A percentile compares a stretch with the other conserved stretches of the same genome.
These are phyloP conservation scores for Tipula confusa DNA, from an alignment of 2,888 invertebrate species.

Conservation along the genomic window DNA sequence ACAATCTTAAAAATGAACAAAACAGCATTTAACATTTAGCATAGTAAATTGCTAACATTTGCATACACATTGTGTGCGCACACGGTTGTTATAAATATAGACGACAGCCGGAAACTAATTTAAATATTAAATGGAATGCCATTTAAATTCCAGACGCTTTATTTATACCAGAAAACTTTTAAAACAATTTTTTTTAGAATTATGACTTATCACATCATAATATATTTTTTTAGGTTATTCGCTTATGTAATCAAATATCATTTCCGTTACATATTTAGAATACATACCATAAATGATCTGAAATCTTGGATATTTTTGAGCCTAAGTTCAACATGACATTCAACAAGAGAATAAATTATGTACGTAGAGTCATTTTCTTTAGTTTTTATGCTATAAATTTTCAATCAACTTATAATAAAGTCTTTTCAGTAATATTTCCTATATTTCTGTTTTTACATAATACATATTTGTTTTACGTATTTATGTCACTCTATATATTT, in stretches of 20 bases:
- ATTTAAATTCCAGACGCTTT: background rate
- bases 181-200: background rate
- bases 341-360: background rate
- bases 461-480: background rate
- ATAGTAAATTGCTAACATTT: background rate
- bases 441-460: background rate
- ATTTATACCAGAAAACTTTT: background rate
- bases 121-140: background rate
- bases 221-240: background rate
- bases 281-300: background rate
- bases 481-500: background rate
- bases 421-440: background rate
- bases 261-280: background rate
- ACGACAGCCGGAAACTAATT: background rate
- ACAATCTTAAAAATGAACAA: too few species aligned
- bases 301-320: background rate
- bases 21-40: too few species aligned
- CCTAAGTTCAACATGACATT: background rate
- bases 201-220: background rate
- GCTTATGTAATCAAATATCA: background rate
- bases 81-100: background rate
- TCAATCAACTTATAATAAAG: background rate
- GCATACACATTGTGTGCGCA: background rate
- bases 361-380: background rate
- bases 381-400: background rate